These are phyloP conservation scores for Boloria selene DNA, from an alignment of 2,888 invertebrate species.

Conservation along the genomic window DNA sequence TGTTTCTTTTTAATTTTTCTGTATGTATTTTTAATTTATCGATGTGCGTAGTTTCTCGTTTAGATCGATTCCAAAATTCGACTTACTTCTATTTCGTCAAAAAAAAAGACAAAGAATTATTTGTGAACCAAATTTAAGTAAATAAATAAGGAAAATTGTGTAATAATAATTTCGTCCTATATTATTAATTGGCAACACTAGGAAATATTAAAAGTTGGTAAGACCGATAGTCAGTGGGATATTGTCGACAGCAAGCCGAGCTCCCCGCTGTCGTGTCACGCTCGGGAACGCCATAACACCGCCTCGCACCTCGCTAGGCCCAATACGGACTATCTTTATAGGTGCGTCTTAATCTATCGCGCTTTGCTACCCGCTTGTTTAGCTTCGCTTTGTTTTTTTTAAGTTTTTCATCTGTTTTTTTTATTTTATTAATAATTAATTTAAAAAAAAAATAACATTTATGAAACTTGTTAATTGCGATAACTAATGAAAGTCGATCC, in stretches of 20 bases:
- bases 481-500: too few relatives aligned
- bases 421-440: neutral
- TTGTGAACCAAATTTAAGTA: neutral
- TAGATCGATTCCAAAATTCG: neutral
- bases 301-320: slow-evolving; percentile 55
- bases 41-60: slow-evolving; percentile 7
- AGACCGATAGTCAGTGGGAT: slow-evolving; percentile 21
- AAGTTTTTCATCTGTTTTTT: neutral
- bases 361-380: slow-evolving; percentile 38
- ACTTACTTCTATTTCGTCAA: neutral
- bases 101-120: neutral
- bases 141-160: neutral
- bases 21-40: slow-evolving; percentile 12
- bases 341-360: slow-evolving; percentile 66
- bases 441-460: neutral
- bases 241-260: slow-evolving; percentile 35
- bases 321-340: slow-evolving; percentile 64
- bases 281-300: slow-evolving; percentile 55
- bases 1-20: slow-evolving; percentile 4
- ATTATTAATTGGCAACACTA: slow-evolving; percentile 5
- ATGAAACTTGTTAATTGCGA: too few relatives aligned
- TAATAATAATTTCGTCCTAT: neutral
- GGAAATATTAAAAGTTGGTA: neutral
- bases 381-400: slow-evolving; percentile 19
- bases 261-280: slow-evolving; percentile 73